Base-by-base conservation (phyloP, 2,888 invertebrate species). In the Aphelenchoides bicaudatus region DNA sequence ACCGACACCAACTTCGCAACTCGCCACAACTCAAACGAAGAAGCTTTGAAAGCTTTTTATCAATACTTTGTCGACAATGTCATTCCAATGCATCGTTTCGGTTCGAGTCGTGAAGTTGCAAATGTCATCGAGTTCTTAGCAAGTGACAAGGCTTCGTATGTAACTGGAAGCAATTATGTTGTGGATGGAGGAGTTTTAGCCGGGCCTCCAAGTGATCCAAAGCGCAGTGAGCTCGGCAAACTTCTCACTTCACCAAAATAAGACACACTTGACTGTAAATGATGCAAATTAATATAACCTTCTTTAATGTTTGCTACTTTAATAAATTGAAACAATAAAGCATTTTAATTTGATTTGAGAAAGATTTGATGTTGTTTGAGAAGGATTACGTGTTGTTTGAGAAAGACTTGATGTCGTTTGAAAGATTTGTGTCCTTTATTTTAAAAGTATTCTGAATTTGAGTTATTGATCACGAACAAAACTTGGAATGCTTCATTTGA, bases 171-270 rank as follows among this genome's bases (percentile, higher is more conserved):
- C 2, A 87, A 86, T 58, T 67, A 94, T 25, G 88, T 91, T 0
- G 88, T 93, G 0, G 94, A 94, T 80, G 94, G 94, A 21, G 94
- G 52, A 8, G 25, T 43, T n/a, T n/a, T 43, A 6, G 6, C 8
- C 23, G 43, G 43, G 16, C 43, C 43, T 10, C 43, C 43, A 6
- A n/a, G n/a, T n/a, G n/a, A n/a, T n/a, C n/a, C n/a, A n/a, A n/a
- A n/a, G n/a, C n/a, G n/a, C n/a, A n/a, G n/a, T n/a, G n/a, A n/a
- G n/a, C n/a, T n/a, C n/a, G n/a, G n/a, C n/a, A n/a, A n/a, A n/a
- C n/a, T n/a, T n/a, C n/a, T n/a, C n/a, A n/a, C n/a, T n/a, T n/a
- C n/a, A n/a, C n/a, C n/a, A n/a, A n/a, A n/a, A n/a, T n/a, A n/a
- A n/a, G n/a, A n/a, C n/a, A n/a, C n/a, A n/a, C n/a, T n/a, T n/a